Conservation (phyloP, 2,888 invertebrate genomes). For the Baccha elongata region DNA sequence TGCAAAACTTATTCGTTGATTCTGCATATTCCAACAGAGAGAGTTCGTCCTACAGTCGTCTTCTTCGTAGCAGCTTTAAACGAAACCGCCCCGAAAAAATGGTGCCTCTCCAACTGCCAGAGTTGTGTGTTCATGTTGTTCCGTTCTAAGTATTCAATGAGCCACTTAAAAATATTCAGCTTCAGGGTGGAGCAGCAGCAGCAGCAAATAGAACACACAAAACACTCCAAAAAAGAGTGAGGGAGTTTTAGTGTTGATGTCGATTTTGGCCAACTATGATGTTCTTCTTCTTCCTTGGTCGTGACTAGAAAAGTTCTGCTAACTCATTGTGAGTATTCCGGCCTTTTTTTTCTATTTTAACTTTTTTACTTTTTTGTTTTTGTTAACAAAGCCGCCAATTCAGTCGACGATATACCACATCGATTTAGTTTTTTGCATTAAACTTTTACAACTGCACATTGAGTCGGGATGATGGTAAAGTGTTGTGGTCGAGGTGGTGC, state of each 20-base stretch:
- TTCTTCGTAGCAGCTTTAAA: conserved; percentile 27
- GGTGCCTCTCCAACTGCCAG: conserved; percentile 56
- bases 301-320: conserved; percentile 70
- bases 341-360: neutral
- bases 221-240: neutral
- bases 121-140: conserved; percentile 12
- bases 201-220: conserved; percentile 35
- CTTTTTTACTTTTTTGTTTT: neutral
- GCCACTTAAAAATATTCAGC: conserved; percentile 64
- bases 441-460: conserved; percentile 46
- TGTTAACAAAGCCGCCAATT: conserved; percentile 55
- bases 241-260: conserved; percentile 47
- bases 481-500: conserved; percentile 5
- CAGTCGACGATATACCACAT: conserved; percentile 66
- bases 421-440: conserved; percentile 58
- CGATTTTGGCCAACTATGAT: conserved; percentile 33
- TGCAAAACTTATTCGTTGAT: conserved; percentile 48
- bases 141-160: conserved; percentile 62
- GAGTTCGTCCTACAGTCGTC: conserved; percentile 1
- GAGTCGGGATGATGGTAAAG: neutral
- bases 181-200: conserved; percentile 31
- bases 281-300: conserved; percentile 57
- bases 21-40: conserved; percentile 47
- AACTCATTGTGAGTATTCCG: conserved; percentile 40
- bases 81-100: conserved; percentile 50